Base-by-base conservation (phyloP, 92 coral and sea anemone genomes). In the Epizoanthus rinbou region DNA sequence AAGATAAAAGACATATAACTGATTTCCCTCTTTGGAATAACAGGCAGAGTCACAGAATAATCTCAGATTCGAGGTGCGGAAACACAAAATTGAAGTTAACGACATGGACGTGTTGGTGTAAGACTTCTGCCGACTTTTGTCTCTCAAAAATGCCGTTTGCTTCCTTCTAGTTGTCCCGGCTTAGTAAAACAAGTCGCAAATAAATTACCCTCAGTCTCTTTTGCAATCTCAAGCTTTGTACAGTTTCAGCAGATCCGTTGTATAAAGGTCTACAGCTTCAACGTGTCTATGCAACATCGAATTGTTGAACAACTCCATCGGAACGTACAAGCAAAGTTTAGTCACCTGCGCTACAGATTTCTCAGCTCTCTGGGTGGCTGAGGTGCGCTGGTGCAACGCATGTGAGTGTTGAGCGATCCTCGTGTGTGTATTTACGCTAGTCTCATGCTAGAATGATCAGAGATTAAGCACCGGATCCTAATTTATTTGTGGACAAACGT, bases 381-480 rank as follows among this genome's bases (percentile, higher is more conserved):
- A 24, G 41, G 59, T 78, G 39, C 58, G 59, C 70, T 78, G 23
- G 14, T 22, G 70, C 18, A 60, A 78, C 82, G 58, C 71, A 25
- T 37, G 24, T 16, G 19, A 31, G 9, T 39, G 33, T 78, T 11
- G 54, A 78, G 82, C 57, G 72, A 78, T 78, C 70, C 82, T 78
- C 71, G 82, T 60, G 72, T 78, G 59, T 60, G 70, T 59, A 62
- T 63, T 78, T 39, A 50, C 71, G 71, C 60, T 43, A 11, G 60
- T 78, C 71, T 60, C 82, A 78, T 78, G 82, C 82, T 41, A 78
- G 70, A 62, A 59, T 78, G 82, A 17, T 78, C 71, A 78, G 53
- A 78, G 82, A 60, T 78, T 78, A 78, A 78, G 72, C 82, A 78
- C 82, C 82, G 82, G 82, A 78, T 78, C 82, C 41, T 60, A 69